phyloP scores from a whole-genome alignment of 30 jellyfish, hydroid and myxozoan genomes.

The Aurelia sp. region DNA sequence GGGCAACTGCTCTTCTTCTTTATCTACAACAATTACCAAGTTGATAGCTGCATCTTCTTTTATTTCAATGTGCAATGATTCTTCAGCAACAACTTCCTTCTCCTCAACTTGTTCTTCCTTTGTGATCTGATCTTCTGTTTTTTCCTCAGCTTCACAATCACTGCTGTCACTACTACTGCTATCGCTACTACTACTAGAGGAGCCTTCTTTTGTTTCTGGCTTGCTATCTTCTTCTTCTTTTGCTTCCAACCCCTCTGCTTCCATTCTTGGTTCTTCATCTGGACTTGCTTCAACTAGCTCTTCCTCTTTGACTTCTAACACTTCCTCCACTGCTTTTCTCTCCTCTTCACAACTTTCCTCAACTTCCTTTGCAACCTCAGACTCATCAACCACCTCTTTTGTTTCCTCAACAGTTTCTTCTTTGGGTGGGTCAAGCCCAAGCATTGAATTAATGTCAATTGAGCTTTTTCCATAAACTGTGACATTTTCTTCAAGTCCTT shows the following conservation, averaged over 20 bases:
- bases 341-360: background rate
- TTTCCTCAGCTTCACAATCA: no score
- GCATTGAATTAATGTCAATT: constrained; percentile 70
- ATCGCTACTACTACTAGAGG: no score
- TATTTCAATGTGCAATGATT: background rate
- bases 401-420: constrained; percentile 69
- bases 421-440: constrained; percentile 61
- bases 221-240: background rate
- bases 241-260: no score
- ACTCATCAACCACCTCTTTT: background rate
- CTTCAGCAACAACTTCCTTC: background rate
- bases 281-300: constrained; percentile 1
- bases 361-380: constrained; percentile 20
- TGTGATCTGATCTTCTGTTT: no score
- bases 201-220: no score
- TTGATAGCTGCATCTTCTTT: background rate
- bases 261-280: no score
- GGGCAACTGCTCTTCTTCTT: background rate
- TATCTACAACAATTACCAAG: background rate
- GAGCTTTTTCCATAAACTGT: constrained; percentile 61
- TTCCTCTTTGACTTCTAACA: background rate
- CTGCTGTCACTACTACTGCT: no score
- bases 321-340: background rate
- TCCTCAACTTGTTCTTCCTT: background rate
- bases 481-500: constrained; percentile 70